Percentiles rank a stretch among this genome's conserved stretches.
These are phyloP conservation scores for Herpailurus yagouaroundi DNA, from an alignment of 2,113 vertebrate species.

Conservation along the genomic window DNA sequence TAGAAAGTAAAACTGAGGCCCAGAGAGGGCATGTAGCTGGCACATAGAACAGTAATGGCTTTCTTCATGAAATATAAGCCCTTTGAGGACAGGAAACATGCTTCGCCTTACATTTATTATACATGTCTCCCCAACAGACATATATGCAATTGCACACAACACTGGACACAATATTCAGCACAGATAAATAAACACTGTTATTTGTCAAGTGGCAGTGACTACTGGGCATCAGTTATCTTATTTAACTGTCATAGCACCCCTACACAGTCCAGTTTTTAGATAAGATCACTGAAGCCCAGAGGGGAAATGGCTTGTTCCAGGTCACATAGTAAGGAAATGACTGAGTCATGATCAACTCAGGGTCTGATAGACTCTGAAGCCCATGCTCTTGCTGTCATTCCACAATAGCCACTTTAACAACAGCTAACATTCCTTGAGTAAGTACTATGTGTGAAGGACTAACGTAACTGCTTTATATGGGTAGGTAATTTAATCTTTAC, in stretches of 20 bases:
- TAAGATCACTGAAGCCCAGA: neutral
- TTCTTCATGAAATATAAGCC: neutral
- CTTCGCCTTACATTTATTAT: neutral
- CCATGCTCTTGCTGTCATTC: neutral
- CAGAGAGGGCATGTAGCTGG: neutral
- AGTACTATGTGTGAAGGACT: neutral
- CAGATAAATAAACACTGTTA: conserved; percentile 28
- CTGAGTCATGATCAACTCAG: neutral
- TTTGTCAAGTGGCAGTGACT: conserved; percentile 19
- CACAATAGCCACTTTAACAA: neutral
- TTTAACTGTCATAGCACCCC: neutral
- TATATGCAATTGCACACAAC: neutral
- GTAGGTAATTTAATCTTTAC: neutral
- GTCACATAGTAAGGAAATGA: conserved; percentile 7
- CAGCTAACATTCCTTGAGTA: neutral
- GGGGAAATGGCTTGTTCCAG: neutral
- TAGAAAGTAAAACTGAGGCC: conserved; percentile 17
- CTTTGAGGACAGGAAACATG: neutral
- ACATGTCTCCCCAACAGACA: neutral
- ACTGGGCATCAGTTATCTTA: neutral
- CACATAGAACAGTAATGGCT: neutral
- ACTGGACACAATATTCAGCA: neutral
- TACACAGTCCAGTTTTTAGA: neutral
- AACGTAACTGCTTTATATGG: neutral
- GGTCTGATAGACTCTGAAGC: neutral